These are phyloP conservation scores for Xestia rhomboidea DNA, from an alignment of 2,888 invertebrate species.

Conservation along the genomic window DNA sequence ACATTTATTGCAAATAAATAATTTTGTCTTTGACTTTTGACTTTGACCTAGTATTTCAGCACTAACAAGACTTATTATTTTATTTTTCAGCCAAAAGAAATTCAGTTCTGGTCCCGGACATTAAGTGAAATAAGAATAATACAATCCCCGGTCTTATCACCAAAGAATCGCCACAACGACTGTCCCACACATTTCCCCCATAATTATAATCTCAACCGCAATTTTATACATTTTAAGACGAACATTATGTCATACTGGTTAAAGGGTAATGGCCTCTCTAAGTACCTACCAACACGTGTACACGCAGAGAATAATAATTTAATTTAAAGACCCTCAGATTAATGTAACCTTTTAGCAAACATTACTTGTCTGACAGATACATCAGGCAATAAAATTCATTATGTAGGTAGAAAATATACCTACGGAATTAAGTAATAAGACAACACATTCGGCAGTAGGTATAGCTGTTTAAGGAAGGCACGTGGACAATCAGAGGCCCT, in stretches of 20 bases:
- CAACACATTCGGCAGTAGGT: neutral
- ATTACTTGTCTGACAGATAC: constrained; percentile 38
- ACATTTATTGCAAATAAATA: too few relatives aligned
- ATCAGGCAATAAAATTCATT: constrained; percentile 16
- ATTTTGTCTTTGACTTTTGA: too few relatives aligned
- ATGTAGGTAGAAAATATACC: constrained; percentile 23
- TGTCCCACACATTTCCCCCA: neutral
- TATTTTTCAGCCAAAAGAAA: neutral
- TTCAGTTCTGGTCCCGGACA: neutral
- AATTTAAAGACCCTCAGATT: constrained; percentile 31
- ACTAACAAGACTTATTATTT: too few relatives aligned
- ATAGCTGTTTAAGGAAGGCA: neutral
- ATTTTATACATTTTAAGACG: neutral
- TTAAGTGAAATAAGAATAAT: neutral
- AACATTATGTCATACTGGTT: neutral
- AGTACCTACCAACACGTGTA: constrained; percentile 29
- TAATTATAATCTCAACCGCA: neutral
- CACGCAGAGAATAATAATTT: constrained; percentile 49
- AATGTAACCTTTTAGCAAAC: constrained; percentile 47
- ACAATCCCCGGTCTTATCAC: neutral
- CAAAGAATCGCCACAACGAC: neutral
- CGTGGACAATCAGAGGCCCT: neutral
- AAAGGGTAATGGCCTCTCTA: constrained; percentile 26
- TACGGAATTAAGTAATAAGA: constrained; percentile 12
- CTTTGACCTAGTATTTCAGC: too few relatives aligned